Base-by-base conservation (phyloP, 2,797 vertebrate genomes). In the Notolepis coatsorum region DNA sequence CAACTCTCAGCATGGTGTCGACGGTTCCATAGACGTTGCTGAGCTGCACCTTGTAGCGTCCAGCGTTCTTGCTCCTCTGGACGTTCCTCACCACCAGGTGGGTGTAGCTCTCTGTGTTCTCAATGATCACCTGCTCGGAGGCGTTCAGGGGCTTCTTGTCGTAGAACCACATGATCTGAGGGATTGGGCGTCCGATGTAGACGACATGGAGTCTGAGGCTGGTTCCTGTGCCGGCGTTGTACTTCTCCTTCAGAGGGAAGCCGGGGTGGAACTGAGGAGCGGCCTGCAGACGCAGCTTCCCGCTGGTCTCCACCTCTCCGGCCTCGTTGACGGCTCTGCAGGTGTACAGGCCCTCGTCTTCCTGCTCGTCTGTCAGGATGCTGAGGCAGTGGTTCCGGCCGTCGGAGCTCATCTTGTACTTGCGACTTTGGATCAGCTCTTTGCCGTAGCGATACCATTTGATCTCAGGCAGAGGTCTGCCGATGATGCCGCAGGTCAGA, bases 401-500 rank as follows among this genome's bases (percentile, higher is more conserved):
- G 58, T 99, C 98, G 37, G 97, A 99, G 38, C 96, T 98, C 95
- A 96, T 98, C 89, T 99, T 99, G 86, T 99, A 99, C 87, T 99
- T 99, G 80, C 98, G 95, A 75, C 98, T 99, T 87, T 98, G 97
- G 60, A 94, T 88, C 48, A 99, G 87, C 74, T 99, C 97, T 85
- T 96, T 98, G 88, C 97, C 97, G 0, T 96, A 99, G 71, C 96
- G 95, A 79, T 96, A 98, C 98, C 97, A 99, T 80, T 95, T 99
- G 70, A 99, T 99, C 83, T 99, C 98, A 65, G 98, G 98, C 80
- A 99, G 92, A 66, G 98, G 98, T 88, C 96, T 95, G 63, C 97
- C 98, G 21, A 98, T 84, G 68, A 99, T 98, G 84, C 96, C 94
- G 65, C 98, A 99, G 23, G 91, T 94, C 39, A 99, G 76, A 52